Conservation (phyloP, 2,888 invertebrate genomes). For the Odontocerum albicorne region DNA sequence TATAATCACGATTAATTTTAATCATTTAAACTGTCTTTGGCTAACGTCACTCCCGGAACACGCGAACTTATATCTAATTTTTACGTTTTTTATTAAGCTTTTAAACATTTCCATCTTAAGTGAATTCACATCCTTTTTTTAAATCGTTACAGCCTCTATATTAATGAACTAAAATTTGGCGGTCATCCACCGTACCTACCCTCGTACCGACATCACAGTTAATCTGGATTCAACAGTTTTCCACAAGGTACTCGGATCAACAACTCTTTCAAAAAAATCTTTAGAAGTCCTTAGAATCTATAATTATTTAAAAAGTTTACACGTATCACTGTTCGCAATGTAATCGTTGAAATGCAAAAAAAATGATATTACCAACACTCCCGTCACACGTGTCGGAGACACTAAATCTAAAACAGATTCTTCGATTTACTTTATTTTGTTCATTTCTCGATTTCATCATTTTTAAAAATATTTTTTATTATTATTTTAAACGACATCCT, state of each 20-base stretch:
- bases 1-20: constrained; percentile 30
- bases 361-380: constrained; percentile 1
- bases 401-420: constrained; percentile 26
- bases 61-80: constrained; percentile 28
- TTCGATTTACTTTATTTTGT: too few relatives aligned
- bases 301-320: not conserved
- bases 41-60: constrained; percentile 32
- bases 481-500: constrained; percentile 10
- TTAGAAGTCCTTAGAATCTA: too few relatives aligned
- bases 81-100: constrained; percentile 19
- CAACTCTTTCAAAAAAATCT: too few relatives aligned
- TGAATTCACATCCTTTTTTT: too few relatives aligned
- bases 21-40: constrained; percentile 35
- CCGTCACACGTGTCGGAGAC: not conserved
- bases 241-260: too few relatives aligned
- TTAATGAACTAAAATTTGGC: too few relatives aligned
- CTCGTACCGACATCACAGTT: not conserved
- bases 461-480: constrained; percentile 22
- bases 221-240: not conserved
- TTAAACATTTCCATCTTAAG: too few relatives aligned
- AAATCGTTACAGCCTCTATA: too few relatives aligned
- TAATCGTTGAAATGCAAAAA: constrained; percentile 28
- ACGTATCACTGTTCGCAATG: constrained; percentile 10
- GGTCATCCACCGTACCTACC: too few relatives aligned
- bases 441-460: constrained; percentile 22